Evolutionary conservation across 2,797 vertebrate genomes (phyloP), one percentile per base, ranked within the genome.

Genomic region (Chloroceryle inda): DNA sequence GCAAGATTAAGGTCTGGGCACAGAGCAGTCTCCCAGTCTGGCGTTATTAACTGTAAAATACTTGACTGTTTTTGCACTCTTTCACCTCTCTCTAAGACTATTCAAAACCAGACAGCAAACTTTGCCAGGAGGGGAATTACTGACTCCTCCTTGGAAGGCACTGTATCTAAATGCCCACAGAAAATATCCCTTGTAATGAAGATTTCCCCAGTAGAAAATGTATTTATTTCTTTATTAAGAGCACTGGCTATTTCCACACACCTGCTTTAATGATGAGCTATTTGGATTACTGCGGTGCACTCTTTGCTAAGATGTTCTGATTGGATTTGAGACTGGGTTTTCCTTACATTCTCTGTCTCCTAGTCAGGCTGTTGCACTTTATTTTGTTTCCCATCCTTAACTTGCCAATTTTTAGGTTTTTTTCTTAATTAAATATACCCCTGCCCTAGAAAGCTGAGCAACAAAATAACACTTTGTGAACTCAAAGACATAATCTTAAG

Each of bases 311-410:
- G 17, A 20, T 76, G 64, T 10, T 88, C 21, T 81, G 8, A 7
- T 13, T 37, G 47, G 23, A 53, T 61, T 71, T 71, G 18, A 66
- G 33, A 33, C 15, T 15, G 10, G 3, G 23, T 86, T 83, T 92
- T 16, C 58, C 42, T 62, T 77, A 13, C 9, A 17, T 4, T 53
- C 74, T 45, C 33, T 75, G 17, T 47, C 19, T 81, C 38, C 16
- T 85, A 64, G n/a, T 66, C 62, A 89, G 17, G n/a, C 8, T 84
- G 17, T 19, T 67, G 15, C 49, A 47, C 8, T 53, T 56, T 45
- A n/a, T 47, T 26, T 74, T 77, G 75, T 75, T 91, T 63, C 44
- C 89, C 33, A 50, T 56, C 61, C 67, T 85, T 91, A 95, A 92
- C 40, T 76, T 91, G 38, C 6, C 31, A 89, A 49, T 52, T 4